phyloP scores from a whole-genome alignment of 2,888 invertebrate species.

The Lottia scabra region DNA sequence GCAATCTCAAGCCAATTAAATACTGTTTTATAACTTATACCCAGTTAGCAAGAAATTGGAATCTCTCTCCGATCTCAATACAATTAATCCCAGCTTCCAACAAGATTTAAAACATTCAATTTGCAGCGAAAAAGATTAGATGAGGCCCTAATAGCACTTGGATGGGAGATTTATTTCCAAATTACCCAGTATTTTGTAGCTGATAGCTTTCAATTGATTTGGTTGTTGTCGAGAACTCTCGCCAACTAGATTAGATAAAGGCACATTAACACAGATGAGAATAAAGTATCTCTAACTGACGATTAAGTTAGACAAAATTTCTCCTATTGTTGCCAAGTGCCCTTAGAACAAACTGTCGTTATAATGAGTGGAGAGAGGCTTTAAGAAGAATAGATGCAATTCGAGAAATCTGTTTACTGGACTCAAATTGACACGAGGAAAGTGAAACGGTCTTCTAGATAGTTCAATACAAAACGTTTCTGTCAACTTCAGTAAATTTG shows the following conservation, averaged over 20 bases:
- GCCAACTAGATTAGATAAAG: conserved; percentile 42
- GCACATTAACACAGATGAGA: conserved; percentile 33
- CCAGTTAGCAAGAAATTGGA: conserved; percentile 35
- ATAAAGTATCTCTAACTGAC: conserved; percentile 13
- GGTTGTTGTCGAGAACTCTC: conserved; percentile 32
- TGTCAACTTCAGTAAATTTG: not conserved
- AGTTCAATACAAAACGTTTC: not conserved
- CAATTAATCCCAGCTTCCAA: conserved; percentile 35
- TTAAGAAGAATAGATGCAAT: not conserved
- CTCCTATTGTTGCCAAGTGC: conserved; percentile 12
- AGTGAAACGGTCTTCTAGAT: not conserved
- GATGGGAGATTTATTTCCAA: conserved; percentile 44
- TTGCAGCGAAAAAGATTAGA: conserved; percentile 43
- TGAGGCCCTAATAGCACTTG: conserved; percentile 38
- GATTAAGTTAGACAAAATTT: conserved; percentile 14
- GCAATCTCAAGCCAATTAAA: conserved; percentile 40
- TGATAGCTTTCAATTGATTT: conserved; percentile 39
- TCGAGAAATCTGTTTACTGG: not conserved
- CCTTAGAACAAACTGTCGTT: conserved; percentile 6
- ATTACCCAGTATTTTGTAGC: conserved; percentile 39
- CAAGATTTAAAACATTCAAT: conserved; percentile 47
- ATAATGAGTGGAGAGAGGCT: not conserved
- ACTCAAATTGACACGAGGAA: not conserved
- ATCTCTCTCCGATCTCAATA: conserved; percentile 27
- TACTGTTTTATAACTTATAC: conserved; percentile 41